Percentiles rank a stretch among this genome's conserved stretches.
Evolutionary conservation across 2,888 invertebrate genomes (phyloP).

Genomic region (Eristalis arbustorum): DNA sequence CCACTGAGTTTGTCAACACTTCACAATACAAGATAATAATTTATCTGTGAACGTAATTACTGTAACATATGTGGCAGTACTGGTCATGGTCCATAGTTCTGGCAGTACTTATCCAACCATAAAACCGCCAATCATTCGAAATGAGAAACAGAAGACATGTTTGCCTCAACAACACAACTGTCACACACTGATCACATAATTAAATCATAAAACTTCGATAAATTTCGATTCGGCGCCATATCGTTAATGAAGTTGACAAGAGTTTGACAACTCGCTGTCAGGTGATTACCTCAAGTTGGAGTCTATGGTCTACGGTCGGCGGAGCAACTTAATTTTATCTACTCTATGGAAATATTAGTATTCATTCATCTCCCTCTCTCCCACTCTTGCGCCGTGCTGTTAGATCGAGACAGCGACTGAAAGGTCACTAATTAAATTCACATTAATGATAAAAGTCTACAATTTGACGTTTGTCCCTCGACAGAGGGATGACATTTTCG

Average conservation of each 20-base stretch:
- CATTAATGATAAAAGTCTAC: conserved; percentile 57
- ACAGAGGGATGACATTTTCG: conserved; percentile 35
- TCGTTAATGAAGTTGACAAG: conserved; percentile 37
- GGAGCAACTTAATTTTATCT: conserved; percentile 46
- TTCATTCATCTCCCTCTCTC: neutral
- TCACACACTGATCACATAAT: conserved; percentile 58
- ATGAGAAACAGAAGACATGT: neutral
- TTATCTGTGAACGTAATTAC: conserved; percentile 68
- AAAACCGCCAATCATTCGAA: conserved; percentile 35
- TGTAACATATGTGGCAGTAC: conserved; percentile 70
- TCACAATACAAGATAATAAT: conserved; percentile 62
- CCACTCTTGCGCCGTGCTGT: neutral
- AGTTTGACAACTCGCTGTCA: conserved; percentile 23
- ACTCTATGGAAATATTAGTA: conserved; percentile 57
- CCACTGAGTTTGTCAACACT: conserved; percentile 64
- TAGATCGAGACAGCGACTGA: conserved; percentile 27
- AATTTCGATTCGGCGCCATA: conserved; percentile 52
- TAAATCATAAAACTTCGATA: conserved; percentile 37
- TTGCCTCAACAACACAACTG: conserved; percentile 32
- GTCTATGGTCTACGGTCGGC: conserved; percentile 2
- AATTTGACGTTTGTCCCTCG: conserved; percentile 21
- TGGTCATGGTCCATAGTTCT: conserved; percentile 61
- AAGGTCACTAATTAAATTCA: conserved; percentile 65
- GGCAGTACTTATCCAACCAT: conserved; percentile 37
- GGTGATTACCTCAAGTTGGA: neutral